phyloP scores from a whole-genome alignment of 2,113 vertebrate species.

The Psettodes erumei region DNA sequence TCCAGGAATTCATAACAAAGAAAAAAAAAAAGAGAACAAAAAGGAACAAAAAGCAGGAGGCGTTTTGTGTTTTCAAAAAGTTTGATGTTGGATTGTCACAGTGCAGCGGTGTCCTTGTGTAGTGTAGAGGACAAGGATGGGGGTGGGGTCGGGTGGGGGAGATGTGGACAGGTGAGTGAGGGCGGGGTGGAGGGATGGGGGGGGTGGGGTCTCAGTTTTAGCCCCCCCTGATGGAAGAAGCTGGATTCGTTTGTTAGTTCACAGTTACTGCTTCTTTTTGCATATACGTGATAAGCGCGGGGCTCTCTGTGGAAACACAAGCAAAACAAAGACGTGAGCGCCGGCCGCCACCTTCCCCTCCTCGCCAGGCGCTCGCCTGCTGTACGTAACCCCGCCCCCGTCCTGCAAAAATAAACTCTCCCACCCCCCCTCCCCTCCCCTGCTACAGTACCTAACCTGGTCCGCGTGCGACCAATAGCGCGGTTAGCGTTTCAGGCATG shows the following conservation, averaged over 20 bases:
- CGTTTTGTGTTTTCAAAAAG: too few species aligned
- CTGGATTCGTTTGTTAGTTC: constrained; percentile 76
- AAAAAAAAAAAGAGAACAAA: too few species aligned
- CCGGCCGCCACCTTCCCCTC: too few species aligned
- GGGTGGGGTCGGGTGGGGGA: neutral
- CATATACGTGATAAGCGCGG: constrained; percentile 84
- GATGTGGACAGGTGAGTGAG: constrained; percentile 10
- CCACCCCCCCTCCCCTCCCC: constrained; percentile 64
- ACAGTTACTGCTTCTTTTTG: constrained; percentile 86
- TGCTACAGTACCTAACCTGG: constrained; percentile 79
- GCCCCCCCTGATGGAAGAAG: constrained; percentile 79
- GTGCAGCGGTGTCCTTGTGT: constrained; percentile 28
- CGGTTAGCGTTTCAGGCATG: constrained; percentile 82
- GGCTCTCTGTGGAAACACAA: constrained; percentile 81
- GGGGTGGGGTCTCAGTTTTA: constrained; percentile 47
- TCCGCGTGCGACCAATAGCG: constrained; percentile 77
- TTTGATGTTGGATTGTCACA: constrained; percentile 19
- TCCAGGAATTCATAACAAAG: too few species aligned
- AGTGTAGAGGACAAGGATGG: neutral
- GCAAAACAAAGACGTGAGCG: constrained; percentile 65
- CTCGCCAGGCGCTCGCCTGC: too few species aligned
- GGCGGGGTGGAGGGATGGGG: constrained; percentile 18
- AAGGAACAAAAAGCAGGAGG: too few species aligned
- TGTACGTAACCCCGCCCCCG: constrained; percentile 65
- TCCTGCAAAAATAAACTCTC: constrained; percentile 80